Evolutionary conservation across 2,113 vertebrate species (phyloP).

Genomic region (Toxostoma redivivum): DNA sequence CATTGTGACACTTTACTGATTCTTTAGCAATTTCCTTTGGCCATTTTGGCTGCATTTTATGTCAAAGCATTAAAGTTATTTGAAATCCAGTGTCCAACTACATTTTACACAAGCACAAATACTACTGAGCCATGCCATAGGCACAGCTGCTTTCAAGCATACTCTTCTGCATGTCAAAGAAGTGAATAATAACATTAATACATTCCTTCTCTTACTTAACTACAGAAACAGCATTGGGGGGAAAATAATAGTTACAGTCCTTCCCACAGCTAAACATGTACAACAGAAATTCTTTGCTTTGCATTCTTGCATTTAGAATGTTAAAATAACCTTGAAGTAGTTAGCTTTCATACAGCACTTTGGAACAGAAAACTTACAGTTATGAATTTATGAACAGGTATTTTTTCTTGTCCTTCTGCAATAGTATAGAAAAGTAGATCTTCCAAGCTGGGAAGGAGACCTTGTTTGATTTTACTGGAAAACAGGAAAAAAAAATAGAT

Average conservation of each 20-base stretch:
- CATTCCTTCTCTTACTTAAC: background rate
- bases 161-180: background rate
- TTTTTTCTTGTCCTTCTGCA: conserved; percentile 97
- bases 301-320: background rate
- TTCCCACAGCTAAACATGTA: background rate
- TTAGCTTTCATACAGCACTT: background rate
- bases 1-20: background rate
- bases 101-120: background rate
- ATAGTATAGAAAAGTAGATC: conserved; percentile 99
- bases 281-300: background rate
- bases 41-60: background rate
- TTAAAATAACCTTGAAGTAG: background rate
- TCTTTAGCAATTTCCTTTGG: background rate
- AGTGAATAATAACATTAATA: background rate
- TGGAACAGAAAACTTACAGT: conserved; percentile 81
- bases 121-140: background rate
- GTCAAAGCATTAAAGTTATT: background rate
- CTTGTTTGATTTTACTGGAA: conserved; percentile 89
- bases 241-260: background rate
- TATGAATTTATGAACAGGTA: conserved; percentile 97
- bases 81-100: background rate
- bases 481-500: background rate
- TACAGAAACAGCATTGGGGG: background rate
- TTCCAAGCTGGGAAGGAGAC: conserved; percentile 95
- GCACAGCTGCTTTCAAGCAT: background rate